Conservation (phyloP, 1,140 invertebrate genomes). For the Procambarus clarkii region DNA sequence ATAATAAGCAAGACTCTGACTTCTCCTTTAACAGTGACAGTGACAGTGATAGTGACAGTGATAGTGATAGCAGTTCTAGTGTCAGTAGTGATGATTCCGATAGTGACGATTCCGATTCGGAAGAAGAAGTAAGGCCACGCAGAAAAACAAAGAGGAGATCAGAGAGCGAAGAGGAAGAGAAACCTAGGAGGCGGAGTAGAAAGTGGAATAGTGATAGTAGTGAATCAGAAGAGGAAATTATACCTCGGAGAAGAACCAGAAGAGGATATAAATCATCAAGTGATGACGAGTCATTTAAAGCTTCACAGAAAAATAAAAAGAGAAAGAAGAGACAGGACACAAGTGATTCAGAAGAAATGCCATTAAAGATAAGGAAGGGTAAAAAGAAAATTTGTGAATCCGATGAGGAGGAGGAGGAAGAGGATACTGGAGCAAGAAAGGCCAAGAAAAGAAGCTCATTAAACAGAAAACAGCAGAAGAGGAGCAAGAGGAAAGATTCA, state of each 20-base stretch:
- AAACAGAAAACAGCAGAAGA: slow-evolving; percentile 69
- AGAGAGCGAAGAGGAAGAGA: slow-evolving; percentile 23
- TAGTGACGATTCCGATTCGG: slow-evolving; percentile 53
- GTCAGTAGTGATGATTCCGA: slow-evolving; percentile 43
- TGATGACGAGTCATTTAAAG: slow-evolving; percentile 61
- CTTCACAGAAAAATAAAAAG: slow-evolving; percentile 40
- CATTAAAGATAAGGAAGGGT: slow-evolving; percentile 27
- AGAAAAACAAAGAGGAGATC: slow-evolving; percentile 23
- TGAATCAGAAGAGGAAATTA: slow-evolving; percentile 59
- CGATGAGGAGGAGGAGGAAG: slow-evolving; percentile 54
- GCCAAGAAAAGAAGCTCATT: slow-evolving; percentile 57
- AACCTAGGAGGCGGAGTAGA: slow-evolving; percentile 29
- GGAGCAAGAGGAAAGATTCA: slow-evolving; percentile 60
- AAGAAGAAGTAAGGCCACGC: slow-evolving; percentile 39
- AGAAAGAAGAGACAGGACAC: slow-evolving; percentile 64
- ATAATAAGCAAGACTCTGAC: slow-evolving; percentile 59
- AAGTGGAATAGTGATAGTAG: slow-evolving; percentile 51
- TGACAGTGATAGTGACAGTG: slow-evolving; percentile 13
- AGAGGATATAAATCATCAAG: slow-evolving; percentile 65
- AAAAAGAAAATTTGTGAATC: slow-evolving; percentile 62
- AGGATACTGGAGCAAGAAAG: slow-evolving; percentile 42
- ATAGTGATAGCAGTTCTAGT: slow-evolving; percentile 33
- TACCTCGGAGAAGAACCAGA: slow-evolving; percentile 44
- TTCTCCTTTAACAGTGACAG: slow-evolving; percentile 40
- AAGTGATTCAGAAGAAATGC: slow-evolving; percentile 48